Percentiles rank a stretch among this genome's conserved stretches.
phyloP scores from a whole-genome alignment of 2,888 invertebrate genomes.

The Capitulum mitella region DNA sequence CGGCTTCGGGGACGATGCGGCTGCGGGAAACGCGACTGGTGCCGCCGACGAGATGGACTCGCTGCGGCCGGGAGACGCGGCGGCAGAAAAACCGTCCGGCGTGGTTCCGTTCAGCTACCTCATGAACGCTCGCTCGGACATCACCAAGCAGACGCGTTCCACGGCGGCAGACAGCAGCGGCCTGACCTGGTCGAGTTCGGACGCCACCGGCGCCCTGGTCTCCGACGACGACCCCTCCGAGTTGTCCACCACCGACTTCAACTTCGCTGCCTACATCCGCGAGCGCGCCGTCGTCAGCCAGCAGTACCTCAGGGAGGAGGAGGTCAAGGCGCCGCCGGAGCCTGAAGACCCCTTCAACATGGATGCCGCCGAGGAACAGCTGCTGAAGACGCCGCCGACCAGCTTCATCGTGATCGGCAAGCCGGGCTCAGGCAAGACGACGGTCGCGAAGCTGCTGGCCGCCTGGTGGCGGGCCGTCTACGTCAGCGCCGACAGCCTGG shows the following conservation, averaged over 20 bases:
- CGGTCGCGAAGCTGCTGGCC: not conserved
- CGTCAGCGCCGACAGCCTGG: not conserved
- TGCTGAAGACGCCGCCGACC: not conserved
- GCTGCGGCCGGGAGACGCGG: not conserved
- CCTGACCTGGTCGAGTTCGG: not conserved
- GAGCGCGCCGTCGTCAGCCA: not conserved
- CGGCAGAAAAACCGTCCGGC: not conserved
- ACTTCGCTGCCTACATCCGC: not conserved
- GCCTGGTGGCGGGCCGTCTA: not conserved
- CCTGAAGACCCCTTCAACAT: not conserved
- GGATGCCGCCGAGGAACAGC: constrained; percentile 6
- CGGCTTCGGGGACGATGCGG: no score
- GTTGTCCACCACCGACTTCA: not conserved
- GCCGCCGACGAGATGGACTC: no score
- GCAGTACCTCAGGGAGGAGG: not conserved
- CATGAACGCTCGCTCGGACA: not conserved
- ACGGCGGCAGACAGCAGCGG: not conserved
- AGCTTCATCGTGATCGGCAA: constrained; percentile 14
- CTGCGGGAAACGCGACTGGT: no score
- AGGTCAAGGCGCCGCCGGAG: not conserved
- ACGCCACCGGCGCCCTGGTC: not conserved
- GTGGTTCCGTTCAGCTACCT: not conserved
- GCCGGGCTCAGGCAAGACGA: not conserved
- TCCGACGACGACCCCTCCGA: not conserved
- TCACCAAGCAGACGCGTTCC: not conserved